Base-by-base conservation (phyloP, 2,113 vertebrate genomes). In the Scomber scombrus region DNA sequence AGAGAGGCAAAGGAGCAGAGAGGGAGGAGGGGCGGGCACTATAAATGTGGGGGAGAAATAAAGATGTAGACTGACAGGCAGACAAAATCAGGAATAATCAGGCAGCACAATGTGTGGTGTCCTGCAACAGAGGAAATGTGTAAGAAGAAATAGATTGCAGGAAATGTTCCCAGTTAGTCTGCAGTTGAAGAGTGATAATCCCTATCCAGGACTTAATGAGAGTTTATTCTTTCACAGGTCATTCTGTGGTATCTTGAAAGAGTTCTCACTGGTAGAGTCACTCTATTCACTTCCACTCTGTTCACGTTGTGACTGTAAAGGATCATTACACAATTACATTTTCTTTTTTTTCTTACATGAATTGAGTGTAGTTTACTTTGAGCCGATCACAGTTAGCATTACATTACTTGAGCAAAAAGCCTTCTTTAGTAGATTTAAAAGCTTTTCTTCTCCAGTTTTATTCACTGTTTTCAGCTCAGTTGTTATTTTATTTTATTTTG, bases 31-130 rank as follows among this genome's bases (percentile, higher is more conserved):
- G 46, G 50, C 18, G 71, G 62, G n/a, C 58, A 21, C 47, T 82
- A 51, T 70, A 77, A 85, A 79, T 73, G 82, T 71, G 49, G n/a
- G 77, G 76, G 81, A 45, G 70, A 85, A 89, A 78, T 81, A 88
- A 75, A 86, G 84, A 85, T 74, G 79, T 79, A 71, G 43, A 78
- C 49, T 78, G 89, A 88, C 85, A 78, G 85, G 80, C 72, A 64
- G 71, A 75, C 63, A 64, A 78, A 79, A 85, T 73, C 84, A 78
- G 51, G 73, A 89, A 87, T 78, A 78, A 86, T 91, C 82, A 82
- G 71, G 62, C 75, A n/a, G 75, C 68, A 58, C 75, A 72, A 49
- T 66, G 73, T 56, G 84, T 68, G 70, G 65, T 76, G 71, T 79
- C 78, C 75, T 29, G 62, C 79, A 82, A 71, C 71, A 67, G 73